Conservation (phyloP, 2,113 vertebrate species). For the Caracal caracal region DNA sequence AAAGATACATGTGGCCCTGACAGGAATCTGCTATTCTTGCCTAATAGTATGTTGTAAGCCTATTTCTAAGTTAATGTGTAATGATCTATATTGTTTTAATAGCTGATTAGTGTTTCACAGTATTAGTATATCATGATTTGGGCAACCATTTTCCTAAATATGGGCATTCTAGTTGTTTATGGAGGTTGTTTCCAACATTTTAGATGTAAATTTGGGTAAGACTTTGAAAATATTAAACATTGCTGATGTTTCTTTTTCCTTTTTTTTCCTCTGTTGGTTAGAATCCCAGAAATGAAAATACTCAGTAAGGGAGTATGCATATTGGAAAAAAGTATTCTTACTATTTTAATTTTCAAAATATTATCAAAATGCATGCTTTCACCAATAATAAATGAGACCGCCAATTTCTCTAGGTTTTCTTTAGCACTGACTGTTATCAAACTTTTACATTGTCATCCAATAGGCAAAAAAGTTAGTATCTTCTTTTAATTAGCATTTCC, state of each 20-base stretch:
- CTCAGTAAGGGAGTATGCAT: background rate
- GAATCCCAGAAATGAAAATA: background rate
- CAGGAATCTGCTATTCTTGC: background rate
- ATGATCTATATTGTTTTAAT: background rate
- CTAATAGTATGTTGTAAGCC: background rate
- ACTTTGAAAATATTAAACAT: background rate
- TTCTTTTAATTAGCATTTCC: constrained; percentile 12
- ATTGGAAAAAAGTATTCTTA: background rate
- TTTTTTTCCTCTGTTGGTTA: background rate
- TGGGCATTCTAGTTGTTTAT: background rate
- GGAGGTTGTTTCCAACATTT: background rate
- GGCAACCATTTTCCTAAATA: background rate
- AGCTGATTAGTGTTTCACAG: background rate
- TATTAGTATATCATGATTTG: background rate
- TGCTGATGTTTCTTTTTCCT: background rate
- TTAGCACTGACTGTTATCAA: background rate
- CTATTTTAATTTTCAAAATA: background rate
- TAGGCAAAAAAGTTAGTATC: background rate
- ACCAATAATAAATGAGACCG: background rate
- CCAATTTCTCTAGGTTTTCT: background rate
- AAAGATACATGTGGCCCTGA: background rate
- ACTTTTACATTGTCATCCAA: background rate
- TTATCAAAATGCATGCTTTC: background rate
- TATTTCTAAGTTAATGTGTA: background rate
- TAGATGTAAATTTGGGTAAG: background rate